Evolutionary conservation across 2,113 vertebrate species (phyloP), one percentile per base, ranked within the genome.

Genomic region (Marcusenius ussheri): DNA sequence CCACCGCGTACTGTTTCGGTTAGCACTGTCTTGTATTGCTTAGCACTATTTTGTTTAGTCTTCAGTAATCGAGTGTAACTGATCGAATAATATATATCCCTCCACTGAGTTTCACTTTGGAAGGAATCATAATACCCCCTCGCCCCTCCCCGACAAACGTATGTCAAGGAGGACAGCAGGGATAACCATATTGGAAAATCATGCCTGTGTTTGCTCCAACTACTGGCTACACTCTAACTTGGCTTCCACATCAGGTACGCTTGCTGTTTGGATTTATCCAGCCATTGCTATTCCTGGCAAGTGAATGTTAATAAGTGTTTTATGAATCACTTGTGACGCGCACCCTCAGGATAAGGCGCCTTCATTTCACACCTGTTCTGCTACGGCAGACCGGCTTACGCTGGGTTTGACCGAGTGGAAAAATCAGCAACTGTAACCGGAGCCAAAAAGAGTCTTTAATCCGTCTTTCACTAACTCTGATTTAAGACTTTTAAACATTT

Each of bases 121-220:
- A 47, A n/a, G 19, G 80, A 47, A 46, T 84, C 80, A 24, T 84
- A 84, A 47, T 39, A 46, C 27, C 50, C 85, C 24, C 85, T 5
- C 47, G 9, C 7, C 3, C 24, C 24, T n/a, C 46, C 83, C 83
- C 24, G 5, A 80, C 35, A 13, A 47, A 86, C 83, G 5, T n/a
- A 86, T 31, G 47, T 47, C 9, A 50, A 47, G 24, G 50, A 87
- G 85, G 85, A 51, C 85, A 56, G 50, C 27, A 19, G n/a, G 49
- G 85, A 56, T 53, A 47, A 53, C n/a, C n/a, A 17, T 87, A 53
- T 56, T 87, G 85, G 85, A 87, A 87, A 88, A 88, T 66, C 56
- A 66, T 88, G 56, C 56, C 53, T 88, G 87, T 66, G 39, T 50
- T 88, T 35, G 35, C 49, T 66, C 35, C 66, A 19, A 31, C 87